phyloP scores from a whole-genome alignment of 2,113 vertebrate species.

The Cnemophilus loriae region DNA sequence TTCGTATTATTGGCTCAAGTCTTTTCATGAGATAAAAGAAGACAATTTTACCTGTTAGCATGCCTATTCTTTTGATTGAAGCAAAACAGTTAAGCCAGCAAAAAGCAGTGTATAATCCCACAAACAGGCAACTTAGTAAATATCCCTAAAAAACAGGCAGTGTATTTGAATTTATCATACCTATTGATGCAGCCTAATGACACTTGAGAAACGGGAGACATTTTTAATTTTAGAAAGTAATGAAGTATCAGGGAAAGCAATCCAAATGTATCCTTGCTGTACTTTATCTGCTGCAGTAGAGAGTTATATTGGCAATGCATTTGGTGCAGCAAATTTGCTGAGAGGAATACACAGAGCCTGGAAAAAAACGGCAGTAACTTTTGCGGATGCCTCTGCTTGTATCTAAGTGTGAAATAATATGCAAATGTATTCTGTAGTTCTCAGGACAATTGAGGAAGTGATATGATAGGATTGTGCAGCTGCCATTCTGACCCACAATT shows the following conservation, averaged over 20 bases:
- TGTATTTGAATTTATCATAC: constrained; percentile 21
- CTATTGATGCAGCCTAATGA: background rate
- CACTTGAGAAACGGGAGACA: constrained; percentile 16
- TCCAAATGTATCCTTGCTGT: background rate
- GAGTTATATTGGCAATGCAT: background rate
- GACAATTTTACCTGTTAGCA: background rate
- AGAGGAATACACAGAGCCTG: background rate
- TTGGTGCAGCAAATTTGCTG: background rate
- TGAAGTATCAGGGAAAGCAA: constrained; percentile 20
- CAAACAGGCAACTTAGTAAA: background rate
- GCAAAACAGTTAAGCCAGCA: background rate
- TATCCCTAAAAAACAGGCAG: background rate
- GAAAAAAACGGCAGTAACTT: constrained; percentile 19
- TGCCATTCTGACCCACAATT: background rate
- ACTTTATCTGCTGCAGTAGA: background rate
- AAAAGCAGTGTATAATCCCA: background rate
- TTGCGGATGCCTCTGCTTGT: background rate
- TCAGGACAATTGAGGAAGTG: constrained; percentile 24
- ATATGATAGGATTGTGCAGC: background rate
- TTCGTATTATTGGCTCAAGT: background rate
- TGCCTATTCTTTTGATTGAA: background rate
- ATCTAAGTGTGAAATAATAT: constrained; percentile 14
- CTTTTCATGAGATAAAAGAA: background rate
- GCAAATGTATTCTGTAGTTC: constrained; percentile 28
- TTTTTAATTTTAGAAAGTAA: constrained; percentile 35